Evolutionary conservation across 2,113 vertebrate species (phyloP).

Genomic region (Sinocyclocheilus rhinocerous): DNA sequence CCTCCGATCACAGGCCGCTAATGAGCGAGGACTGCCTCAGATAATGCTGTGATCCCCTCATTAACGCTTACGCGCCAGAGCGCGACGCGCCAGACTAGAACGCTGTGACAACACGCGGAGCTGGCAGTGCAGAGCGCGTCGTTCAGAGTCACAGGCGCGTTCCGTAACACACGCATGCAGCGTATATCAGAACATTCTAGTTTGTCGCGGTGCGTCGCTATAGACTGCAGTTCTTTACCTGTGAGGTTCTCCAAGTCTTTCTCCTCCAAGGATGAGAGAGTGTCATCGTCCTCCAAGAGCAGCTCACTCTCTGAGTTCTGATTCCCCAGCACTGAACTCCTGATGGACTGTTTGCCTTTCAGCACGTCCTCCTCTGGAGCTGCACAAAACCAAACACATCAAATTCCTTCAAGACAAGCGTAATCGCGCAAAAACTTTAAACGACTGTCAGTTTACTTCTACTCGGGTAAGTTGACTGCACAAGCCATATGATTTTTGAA

Average conservation of each 20-base stretch:
- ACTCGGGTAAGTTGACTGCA: background rate
- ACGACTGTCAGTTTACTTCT: background rate
- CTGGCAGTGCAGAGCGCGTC: background rate
- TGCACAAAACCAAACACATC: slow-evolving; percentile 67
- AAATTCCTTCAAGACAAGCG: slow-evolving; percentile 32
- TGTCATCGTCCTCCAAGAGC: slow-evolving; percentile 91
- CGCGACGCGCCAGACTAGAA: background rate
- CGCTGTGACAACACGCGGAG: background rate
- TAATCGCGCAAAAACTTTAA: slow-evolving; percentile 8
- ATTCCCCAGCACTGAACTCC: slow-evolving; percentile 88
- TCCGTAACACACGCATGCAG: too few relatives aligned
- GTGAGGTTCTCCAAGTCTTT: slow-evolving; percentile 95
- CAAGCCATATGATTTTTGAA: too few relatives aligned
- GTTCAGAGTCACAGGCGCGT: background rate
- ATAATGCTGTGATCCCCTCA: slow-evolving; percentile 42
- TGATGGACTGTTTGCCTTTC: slow-evolving; percentile 95
- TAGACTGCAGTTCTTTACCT: slow-evolving; percentile 75
- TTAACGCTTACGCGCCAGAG: slow-evolving; percentile 13
- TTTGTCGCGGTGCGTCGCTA: background rate
- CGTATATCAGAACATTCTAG: background rate
- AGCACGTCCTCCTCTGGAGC: slow-evolving; percentile 90
- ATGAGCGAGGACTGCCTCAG: slow-evolving; percentile 47
- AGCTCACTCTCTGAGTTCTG: slow-evolving; percentile 91
- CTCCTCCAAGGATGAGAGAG: slow-evolving; percentile 92
- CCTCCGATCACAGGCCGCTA: slow-evolving; percentile 34